Percentiles rank a stretch among this genome's conserved stretches.
These are phyloP conservation scores for Dichetophora obliterata DNA, from an alignment of 2,888 invertebrate species.

Conservation along the genomic window DNA sequence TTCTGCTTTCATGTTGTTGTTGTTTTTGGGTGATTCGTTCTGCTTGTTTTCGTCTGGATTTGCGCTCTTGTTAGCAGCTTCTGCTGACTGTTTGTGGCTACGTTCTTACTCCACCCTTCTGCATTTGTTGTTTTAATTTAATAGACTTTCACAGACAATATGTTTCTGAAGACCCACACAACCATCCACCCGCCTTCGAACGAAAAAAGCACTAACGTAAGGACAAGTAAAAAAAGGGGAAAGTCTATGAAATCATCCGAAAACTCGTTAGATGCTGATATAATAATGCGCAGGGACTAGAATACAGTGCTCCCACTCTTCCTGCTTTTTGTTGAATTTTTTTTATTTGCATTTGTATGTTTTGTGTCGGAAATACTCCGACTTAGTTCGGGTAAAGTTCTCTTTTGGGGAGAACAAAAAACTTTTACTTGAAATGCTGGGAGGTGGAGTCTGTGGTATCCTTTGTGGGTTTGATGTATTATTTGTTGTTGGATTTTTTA, in stretches of 20 bases:
- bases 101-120: not conserved
- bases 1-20: not conserved
- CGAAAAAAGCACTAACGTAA: not conserved
- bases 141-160: conserved; percentile 35
- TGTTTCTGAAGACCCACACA: not conserved
- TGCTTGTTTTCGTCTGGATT: conserved; percentile 12
- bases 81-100: not conserved
- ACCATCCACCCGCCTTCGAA: not conserved
- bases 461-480: not conserved
- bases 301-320: not conserved
- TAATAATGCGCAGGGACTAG: conserved; percentile 24
- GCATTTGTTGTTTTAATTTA: conserved; percentile 31
- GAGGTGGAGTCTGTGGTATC: conserved; percentile 24
- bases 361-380: not conserved
- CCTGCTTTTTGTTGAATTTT: not conserved
- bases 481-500: not conserved
- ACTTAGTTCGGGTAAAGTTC: not conserved
- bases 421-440: not conserved
- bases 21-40: conserved; percentile 14
- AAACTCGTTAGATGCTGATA: conserved; percentile 32
- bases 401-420: not conserved
- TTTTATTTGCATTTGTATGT: not conserved
- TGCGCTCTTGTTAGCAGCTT: conserved; percentile 7
- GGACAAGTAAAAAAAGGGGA: not conserved
- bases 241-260: conserved; percentile 29